Evolutionary conservation across 2,888 invertebrate species (phyloP), one percentile per base, ranked within the genome.

Genomic region (Caenorhabditis wallacei): DNA sequence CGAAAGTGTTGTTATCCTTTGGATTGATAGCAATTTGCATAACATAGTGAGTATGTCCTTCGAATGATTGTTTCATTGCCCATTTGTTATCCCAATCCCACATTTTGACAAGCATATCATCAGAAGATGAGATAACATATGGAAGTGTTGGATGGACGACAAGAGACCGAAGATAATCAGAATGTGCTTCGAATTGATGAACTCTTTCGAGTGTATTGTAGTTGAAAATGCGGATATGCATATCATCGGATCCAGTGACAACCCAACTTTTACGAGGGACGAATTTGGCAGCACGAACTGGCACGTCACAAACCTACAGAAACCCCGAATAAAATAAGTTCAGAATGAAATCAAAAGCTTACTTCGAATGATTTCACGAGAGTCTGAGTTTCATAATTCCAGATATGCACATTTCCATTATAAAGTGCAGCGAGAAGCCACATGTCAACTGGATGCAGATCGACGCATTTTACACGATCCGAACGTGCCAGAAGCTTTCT

Each of bases 61-160:
- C 99, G 92, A 99, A 99, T 16, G 97, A 96, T 92, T 99, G 98
- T 92, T 98, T 98, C 90, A 97, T 97, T 0, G 95, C 94, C 98
- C 98, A 99, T 91, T 96, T 95, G 92, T 98, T 97, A 71, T 99
- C 99, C 99, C 99, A 99, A 93, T 99, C 99, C 99, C 99, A 99
- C 80, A 99, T 93, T 93, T 99, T 99, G 85, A 99, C 97, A 72
- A 97, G 93, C 95, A 99, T 96, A 92, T 99, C 99, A 94, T 99
- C 98, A 96, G 92, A 76, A 93, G 93, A 84, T 0, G 98, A 98
- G 63, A 99, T 94, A 87, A 99, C 95, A 92, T 96, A 96, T 0
- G 99, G 97, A 92, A 98, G 98, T 56, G 97, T 96, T 4, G 99
- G 98, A 93, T 99, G 99, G 13, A 99, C 95, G 7, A 96, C 96